Conservation (phyloP, 2,888 invertebrate genomes). For the Drosophila subsilvestris region DNA sequence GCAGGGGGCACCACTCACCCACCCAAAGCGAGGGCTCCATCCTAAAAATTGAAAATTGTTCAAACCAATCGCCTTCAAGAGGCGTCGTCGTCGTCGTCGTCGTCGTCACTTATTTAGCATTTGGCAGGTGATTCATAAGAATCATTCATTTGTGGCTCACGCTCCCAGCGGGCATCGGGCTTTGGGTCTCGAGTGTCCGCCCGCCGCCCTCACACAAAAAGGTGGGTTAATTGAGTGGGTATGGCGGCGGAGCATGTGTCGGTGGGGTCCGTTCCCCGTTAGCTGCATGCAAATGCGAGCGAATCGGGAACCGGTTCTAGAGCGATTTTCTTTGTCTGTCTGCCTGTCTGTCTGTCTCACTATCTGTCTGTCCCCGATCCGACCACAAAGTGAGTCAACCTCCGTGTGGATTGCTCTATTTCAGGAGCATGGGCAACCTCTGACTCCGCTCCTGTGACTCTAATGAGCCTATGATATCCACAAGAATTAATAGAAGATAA, state of each 20-base stretch:
- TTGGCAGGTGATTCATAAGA: conserved; percentile 66
- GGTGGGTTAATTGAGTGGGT: conserved; percentile 44
- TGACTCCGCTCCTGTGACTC: neutral
- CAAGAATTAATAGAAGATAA: neutral
- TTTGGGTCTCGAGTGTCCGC: conserved; percentile 11
- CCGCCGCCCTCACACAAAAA: conserved; percentile 9
- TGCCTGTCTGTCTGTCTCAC: conserved; percentile 3
- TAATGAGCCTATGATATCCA: neutral
- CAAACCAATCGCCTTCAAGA: conserved; percentile 10
- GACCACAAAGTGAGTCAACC: conserved; percentile 61
- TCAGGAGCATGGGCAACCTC: neutral
- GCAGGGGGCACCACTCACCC: conserved; percentile 34
- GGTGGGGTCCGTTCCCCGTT: conserved; percentile 42
- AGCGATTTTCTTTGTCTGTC: conserved; percentile 36
- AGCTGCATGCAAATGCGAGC: conserved; percentile 63
- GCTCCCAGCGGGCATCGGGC: conserved; percentile 18
- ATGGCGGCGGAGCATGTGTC: conserved; percentile 10
- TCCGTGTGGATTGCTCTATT: conserved; percentile 3
- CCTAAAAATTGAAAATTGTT: conserved; percentile 6
- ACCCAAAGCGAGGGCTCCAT: conserved; percentile 22
- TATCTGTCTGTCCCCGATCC: conserved; percentile 18
- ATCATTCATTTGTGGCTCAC: conserved; percentile 68
- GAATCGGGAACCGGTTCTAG: conserved; percentile 44
- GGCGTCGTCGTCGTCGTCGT: conserved; percentile 10
- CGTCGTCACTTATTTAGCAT: conserved; percentile 65